Percentiles rank a stretch among this genome's conserved stretches.
These are phyloP conservation scores for Callyntrura guangdongensis DNA, from an alignment of 2,888 invertebrate species.

Conservation along the genomic window DNA sequence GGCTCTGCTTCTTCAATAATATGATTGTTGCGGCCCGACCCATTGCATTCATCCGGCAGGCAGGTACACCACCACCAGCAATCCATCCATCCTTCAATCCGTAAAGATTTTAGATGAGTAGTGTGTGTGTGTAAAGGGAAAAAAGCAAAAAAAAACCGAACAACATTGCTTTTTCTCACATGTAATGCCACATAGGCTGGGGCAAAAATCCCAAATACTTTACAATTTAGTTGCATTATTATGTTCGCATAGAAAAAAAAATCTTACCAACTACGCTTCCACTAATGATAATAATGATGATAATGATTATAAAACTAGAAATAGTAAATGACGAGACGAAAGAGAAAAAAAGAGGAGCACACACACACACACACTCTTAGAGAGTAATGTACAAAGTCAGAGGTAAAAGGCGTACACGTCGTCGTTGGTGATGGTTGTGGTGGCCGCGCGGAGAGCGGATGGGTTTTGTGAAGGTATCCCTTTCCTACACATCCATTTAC, in stretches of 20 bases:
- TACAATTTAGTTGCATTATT: constrained; percentile 35
- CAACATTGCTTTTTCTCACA: constrained; percentile 16
- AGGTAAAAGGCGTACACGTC: too few relatives aligned
- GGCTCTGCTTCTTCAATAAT: constrained; percentile 55
- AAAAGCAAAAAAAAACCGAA: constrained; percentile 17
- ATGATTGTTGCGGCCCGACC: constrained; percentile 69
- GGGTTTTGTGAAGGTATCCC: constrained; percentile 52
- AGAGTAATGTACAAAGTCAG: not conserved
- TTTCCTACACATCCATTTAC: constrained; percentile 12
- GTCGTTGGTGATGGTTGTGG: constrained; percentile 42
- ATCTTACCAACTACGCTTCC: constrained; percentile 33
- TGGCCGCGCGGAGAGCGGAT: not conserved
- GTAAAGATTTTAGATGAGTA: not conserved
- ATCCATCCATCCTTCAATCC: constrained; percentile 3
- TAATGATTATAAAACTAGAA: constrained; percentile 30
- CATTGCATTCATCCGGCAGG: constrained; percentile 70
- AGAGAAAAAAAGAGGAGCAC: constrained; percentile 28
- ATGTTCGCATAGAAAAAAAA: constrained; percentile 50
- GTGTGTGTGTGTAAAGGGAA: not conserved
- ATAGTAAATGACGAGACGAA: constrained; percentile 6
- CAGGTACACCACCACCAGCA: constrained; percentile 58
- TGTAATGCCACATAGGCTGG: constrained; percentile 52
- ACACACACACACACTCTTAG: constrained; percentile 10
- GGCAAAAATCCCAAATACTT: constrained; percentile 65
- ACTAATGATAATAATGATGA: constrained; percentile 49